Conservation (phyloP, 2,113 vertebrate species). For the Megaceryle torquata region DNA sequence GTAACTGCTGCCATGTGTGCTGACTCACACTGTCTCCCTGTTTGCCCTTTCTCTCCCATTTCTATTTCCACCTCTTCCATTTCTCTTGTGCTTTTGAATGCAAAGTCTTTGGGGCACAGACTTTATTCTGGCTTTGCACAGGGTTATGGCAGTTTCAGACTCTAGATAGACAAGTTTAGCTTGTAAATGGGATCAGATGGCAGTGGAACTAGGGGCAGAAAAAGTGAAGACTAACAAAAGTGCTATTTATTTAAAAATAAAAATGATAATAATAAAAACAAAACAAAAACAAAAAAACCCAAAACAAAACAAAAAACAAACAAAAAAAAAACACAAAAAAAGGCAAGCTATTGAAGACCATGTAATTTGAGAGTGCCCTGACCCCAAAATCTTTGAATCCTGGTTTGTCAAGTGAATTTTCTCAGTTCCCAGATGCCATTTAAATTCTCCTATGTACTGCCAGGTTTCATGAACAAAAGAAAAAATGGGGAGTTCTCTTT, state of each 20-base stretch:
- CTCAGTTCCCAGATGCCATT: not conserved
- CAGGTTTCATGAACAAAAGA: not conserved
- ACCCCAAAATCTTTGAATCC: not conserved
- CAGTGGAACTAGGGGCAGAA: not conserved
- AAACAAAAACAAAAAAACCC: too few species aligned
- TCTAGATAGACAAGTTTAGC: not conserved
- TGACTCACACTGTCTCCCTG: slow-evolving; percentile 12
- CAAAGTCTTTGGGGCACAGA: not conserved
- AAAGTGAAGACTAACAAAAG: not conserved
- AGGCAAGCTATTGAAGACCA: not conserved
- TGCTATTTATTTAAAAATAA: not conserved
- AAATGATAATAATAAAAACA: too few species aligned
- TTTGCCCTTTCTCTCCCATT: not conserved
- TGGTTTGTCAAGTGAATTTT: not conserved
- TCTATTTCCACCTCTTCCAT: not conserved
- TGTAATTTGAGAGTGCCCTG: not conserved
- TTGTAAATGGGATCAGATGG: not conserved
- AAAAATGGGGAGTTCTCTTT: not conserved
- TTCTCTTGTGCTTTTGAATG: not conserved
- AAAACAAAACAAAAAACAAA: not conserved
- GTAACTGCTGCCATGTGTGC: slow-evolving; percentile 29
- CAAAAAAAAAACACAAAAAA: not conserved
- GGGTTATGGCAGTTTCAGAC: not conserved
- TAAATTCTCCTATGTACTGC: not conserved
- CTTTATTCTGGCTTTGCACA: not conserved